Conservation (phyloP, 2,113 vertebrate species). For the Oreochromis niloticus region DNA sequence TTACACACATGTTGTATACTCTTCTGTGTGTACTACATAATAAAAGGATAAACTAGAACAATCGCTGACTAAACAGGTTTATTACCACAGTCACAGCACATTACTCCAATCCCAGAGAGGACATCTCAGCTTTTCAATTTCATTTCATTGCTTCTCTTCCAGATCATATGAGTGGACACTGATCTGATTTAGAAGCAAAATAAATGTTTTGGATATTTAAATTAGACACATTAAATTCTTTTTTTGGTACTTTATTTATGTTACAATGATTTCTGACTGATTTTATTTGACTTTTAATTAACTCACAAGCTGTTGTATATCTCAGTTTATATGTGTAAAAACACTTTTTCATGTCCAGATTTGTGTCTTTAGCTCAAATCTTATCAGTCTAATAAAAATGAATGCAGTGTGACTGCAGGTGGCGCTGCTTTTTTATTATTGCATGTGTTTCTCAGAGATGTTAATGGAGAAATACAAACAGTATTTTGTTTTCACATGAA, state of each 20-base stretch:
- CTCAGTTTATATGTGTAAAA: neutral
- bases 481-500: neutral
- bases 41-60: neutral
- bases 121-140: neutral
- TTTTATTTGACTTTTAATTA: neutral
- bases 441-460: neutral
- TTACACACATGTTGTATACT: neutral
- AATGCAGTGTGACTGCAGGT: neutral
- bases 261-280: neutral
- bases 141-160: neutral
- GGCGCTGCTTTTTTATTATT: neutral
- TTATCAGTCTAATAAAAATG: neutral
- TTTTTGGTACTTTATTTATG: neutral
- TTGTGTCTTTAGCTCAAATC: neutral
- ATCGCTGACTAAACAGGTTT: neutral
- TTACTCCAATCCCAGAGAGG: neutral
- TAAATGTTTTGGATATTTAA: neutral
- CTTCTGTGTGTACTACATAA: neutral
- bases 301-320: rapidly evolving
- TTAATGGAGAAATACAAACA: neutral
- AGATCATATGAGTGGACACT: rapidly evolving
- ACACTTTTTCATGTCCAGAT: neutral
- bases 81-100: rapidly evolving
- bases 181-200: neutral
- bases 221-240: neutral